Base-by-base conservation (phyloP, 2,113 vertebrate species). In the Acanthochromis polyacanthus region DNA sequence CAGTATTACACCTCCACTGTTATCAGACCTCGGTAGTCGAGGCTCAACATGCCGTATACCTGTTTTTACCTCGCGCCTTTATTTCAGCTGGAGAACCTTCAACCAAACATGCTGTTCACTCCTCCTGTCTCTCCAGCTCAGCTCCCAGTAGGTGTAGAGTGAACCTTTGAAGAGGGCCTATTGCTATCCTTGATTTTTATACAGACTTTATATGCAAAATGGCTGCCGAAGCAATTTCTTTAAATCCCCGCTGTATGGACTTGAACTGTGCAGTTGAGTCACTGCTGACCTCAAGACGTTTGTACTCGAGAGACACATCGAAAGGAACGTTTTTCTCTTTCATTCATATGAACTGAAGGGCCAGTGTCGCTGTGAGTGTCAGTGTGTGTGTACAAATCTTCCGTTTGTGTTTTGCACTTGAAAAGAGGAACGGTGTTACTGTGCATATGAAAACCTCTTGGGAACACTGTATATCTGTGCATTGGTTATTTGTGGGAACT, bases 121-220 rank as follows among this genome's bases (percentile, higher is more conserved):
- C 59, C 61, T 43, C 63, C 81, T 6, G 38, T 72, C 73, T 82
- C 59, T 87, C 80, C 51, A 75, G 86, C 78, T 82, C 61, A 36
- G 76, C 60, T 86, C 51, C 40, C 69, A 63, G 73, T 84, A 56
- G 81, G 68, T 68, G 74, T 63, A 62, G 50, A 16, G 64, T 62
- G 76, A 62, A 80, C 25, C 32, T 67, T 70, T 67, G 71, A 84
- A 68, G 67, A 85, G 73, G 73, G 58, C 85, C 80, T 80, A 59
- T 79, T 78, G 77, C 75, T 82, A 46, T 20, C 74, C 82, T 52
- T 65, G 57, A 71, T 79, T 78, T 91, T 90, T 91, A 86, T 90
- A 91, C 38, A 11, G 84, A 89, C 91, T 88, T 88, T 80, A 82
- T 93, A 93, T 92, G 92, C 90, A 91, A 93, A 90, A 85, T 76